Percentiles rank a stretch among this genome's conserved stretches.
These are phyloP conservation scores for Orthosia incerta DNA, from an alignment of 2,888 invertebrate genomes.

Conservation along the genomic window DNA sequence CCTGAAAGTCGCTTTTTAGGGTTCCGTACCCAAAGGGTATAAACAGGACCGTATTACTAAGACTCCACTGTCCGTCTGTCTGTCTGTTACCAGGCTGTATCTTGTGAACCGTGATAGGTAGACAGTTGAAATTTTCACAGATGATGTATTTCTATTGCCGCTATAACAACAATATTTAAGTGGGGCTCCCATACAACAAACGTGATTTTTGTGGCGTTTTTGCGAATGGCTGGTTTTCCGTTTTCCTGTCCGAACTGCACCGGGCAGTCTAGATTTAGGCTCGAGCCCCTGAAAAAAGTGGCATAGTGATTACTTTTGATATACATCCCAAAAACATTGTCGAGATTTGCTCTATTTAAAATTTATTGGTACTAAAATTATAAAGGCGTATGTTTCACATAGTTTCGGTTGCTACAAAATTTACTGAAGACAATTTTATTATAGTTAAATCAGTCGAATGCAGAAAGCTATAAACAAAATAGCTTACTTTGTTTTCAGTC, in stretches of 20 bases:
- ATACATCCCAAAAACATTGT: constrained; percentile 11
- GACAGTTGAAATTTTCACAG: too few species aligned
- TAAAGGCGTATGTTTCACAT: constrained; percentile 20
- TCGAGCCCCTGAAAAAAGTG: constrained; percentile 32
- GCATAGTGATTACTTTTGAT: constrained; percentile 29
- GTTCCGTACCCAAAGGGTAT: too few species aligned
- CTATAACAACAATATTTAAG: too few species aligned
- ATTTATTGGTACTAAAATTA: constrained; percentile 43
- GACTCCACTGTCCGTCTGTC: too few species aligned
- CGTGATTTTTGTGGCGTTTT: too few species aligned
- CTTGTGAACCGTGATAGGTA: too few species aligned
- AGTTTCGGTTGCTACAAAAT: constrained; percentile 22
- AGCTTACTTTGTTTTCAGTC: constrained; percentile 30
- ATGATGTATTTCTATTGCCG: too few species aligned
- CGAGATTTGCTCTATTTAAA: constrained; percentile 23
- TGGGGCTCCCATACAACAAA: too few species aligned
- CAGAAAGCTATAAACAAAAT: constrained; percentile 7
- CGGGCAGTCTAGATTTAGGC: constrained; percentile 18
- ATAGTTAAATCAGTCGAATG: constrained; percentile 14
- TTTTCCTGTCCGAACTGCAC: not conserved
- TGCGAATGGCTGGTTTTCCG: too few species aligned
- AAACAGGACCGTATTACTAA: too few species aligned
- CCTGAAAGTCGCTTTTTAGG: not conserved
- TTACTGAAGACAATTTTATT: constrained; percentile 9
- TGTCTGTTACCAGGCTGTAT: too few species aligned